These are phyloP conservation scores for Nymphalis urticae DNA, from an alignment of 2,888 invertebrate species.

Conservation along the genomic window DNA sequence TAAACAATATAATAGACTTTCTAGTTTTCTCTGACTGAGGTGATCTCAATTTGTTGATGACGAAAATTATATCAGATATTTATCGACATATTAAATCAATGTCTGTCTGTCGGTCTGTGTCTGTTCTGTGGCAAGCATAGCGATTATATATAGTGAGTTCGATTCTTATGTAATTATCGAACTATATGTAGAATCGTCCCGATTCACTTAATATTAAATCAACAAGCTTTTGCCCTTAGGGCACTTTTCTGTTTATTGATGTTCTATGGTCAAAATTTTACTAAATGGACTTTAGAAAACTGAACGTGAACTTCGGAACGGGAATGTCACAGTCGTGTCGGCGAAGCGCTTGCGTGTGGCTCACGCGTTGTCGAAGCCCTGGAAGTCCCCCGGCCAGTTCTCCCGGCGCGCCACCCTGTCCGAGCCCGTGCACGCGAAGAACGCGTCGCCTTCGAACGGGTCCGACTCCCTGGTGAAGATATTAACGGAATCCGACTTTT, in stretches of 20 bases:
- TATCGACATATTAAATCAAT: conserved; percentile 1
- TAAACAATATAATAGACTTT: neutral
- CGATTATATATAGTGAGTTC: conserved; percentile 5
- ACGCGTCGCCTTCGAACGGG: conserved; percentile 94
- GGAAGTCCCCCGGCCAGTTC: conserved; percentile 78
- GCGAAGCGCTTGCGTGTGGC: neutral
- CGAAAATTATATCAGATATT: neutral
- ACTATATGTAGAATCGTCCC: conserved; percentile 2
- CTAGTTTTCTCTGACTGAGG: neutral
- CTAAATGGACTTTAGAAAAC: neutral
- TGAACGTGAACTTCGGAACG: neutral
- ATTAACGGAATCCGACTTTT: conserved; percentile 94
- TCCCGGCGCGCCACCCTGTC: conserved; percentile 71
- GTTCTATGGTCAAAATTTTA: neutral
- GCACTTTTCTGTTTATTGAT: too few relatives aligned
- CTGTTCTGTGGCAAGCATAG: conserved; percentile 27
- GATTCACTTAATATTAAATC: conserved; percentile 5
- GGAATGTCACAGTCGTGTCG: neutral
- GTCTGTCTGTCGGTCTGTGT: too few relatives aligned
- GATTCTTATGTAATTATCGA: conserved; percentile 9
- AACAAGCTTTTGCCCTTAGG: neutral
- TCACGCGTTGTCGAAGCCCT: conserved; percentile 64
- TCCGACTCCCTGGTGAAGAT: conserved; percentile 93
- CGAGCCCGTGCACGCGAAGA: conserved; percentile 85
- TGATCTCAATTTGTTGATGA: neutral